Evolutionary conservation across 2,113 vertebrate genomes (phyloP), one percentile per base, ranked within the genome.

Genomic region (Notechis scutatus): DNA sequence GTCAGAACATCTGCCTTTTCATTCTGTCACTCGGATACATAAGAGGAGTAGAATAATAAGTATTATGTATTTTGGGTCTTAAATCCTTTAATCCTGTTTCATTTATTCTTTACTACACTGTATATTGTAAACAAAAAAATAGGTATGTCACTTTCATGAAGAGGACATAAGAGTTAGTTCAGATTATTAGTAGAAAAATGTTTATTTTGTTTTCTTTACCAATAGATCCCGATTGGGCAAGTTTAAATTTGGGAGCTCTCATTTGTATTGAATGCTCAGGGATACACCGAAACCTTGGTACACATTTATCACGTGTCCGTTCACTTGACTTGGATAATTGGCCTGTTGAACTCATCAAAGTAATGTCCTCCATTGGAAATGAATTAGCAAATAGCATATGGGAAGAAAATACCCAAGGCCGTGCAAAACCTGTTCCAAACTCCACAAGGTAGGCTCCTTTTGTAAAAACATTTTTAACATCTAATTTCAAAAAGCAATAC

Each of bases 211-310:
- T 94, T 89, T 52, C 57, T 95, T 92, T 91, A 59, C 57, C 95
- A 0, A 0, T 95, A 99, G 99, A 99, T 93, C 99, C 99, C 0
- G 98, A 99, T 97, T 99, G 99, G 99, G 99, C 99, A 90, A 99
- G 99, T 91, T 96, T 99, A 95, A 99, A 99, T 97, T 97, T 99
- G 57, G 99, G 99, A 4, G 99, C 99, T 39, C 98, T 99, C 93
- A 99, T 99, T 95, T 99, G 99, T 95, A 99, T 99, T 6, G 99
- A 99, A 96, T 99, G 99, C 97, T 99, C 99, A 10, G 99, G 99
- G 0, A 99, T 99, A 97, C 99, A 99, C 97, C 98, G 99, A 88
- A 99, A 99, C 96, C 98, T 99, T 15, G 99, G 99, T 91, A 99
- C 99, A 0, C 99, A 99, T 96, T 98, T 99, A 54, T 99, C 99